phyloP scores from a whole-genome alignment of 2,888 invertebrate species.

The Amblyjoppa proteus region DNA sequence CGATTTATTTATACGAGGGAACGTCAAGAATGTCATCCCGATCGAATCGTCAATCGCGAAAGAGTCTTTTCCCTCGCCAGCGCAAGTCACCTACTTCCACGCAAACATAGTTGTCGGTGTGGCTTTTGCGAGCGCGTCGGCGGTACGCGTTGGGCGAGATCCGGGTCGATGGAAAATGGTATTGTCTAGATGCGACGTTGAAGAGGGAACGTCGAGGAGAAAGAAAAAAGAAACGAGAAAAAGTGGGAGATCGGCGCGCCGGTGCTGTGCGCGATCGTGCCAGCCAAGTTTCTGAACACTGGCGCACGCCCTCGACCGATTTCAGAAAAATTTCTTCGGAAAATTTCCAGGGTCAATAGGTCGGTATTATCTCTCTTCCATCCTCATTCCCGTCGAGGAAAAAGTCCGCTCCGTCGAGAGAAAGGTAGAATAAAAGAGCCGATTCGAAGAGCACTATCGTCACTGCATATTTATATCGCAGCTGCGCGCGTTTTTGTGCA shows the following conservation, averaged over 20 bases:
- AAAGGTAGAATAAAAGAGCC: not conserved
- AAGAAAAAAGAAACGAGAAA: slow-evolving; percentile 40
- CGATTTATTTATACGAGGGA: not conserved
- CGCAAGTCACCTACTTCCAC: slow-evolving; percentile 46
- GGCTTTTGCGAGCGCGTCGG: slow-evolving; percentile 26
- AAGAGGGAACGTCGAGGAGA: slow-evolving; percentile 1
- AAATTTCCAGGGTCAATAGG: slow-evolving; percentile 1
- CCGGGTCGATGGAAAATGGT: slow-evolving; percentile 67
- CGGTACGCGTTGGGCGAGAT: slow-evolving; percentile 59
- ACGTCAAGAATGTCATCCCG: slow-evolving; percentile 40
- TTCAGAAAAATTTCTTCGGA: slow-evolving; percentile 1
- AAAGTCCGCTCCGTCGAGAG: not conserved
- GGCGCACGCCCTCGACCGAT: slow-evolving; percentile 35
- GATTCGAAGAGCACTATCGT: not conserved
- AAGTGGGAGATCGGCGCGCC: slow-evolving; percentile 59
- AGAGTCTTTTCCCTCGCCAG: slow-evolving; percentile 12
- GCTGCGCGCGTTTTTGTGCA: not conserved
- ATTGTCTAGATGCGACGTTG: slow-evolving; percentile 61
- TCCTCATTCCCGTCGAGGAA: not conserved
- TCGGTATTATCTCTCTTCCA: not conserved
- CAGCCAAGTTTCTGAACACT: slow-evolving; percentile 56
- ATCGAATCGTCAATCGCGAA: slow-evolving; percentile 61
- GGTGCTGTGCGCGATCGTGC: slow-evolving; percentile 47
- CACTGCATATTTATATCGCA: not conserved
- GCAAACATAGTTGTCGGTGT: slow-evolving; percentile 35